phyloP scores from a whole-genome alignment of 2,797 vertebrate species.

The Cossypha niveicapilla region DNA sequence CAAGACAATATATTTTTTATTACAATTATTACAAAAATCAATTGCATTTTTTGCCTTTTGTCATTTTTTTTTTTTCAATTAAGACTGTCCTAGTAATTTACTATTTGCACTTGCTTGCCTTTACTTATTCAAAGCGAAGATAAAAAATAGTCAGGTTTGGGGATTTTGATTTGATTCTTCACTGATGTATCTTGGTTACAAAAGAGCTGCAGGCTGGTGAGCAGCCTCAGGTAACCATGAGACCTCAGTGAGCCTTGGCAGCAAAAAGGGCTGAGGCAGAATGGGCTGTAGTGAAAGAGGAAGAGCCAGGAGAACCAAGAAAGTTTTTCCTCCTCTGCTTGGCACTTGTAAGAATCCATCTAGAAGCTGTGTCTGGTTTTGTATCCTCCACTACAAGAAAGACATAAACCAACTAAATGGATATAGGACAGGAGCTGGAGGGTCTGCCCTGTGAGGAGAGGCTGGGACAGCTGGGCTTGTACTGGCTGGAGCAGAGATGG shows the following conservation, averaged over 20 bases:
- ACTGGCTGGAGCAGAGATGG: neutral
- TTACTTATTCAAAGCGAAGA: neutral
- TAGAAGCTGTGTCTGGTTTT: neutral
- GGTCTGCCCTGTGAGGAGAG: neutral
- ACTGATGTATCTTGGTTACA: neutral
- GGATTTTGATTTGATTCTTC: neutral
- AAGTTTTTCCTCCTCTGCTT: fast-evolving
- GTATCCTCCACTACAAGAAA: neutral
- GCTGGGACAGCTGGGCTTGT: neutral
- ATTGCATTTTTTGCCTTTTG: neutral
- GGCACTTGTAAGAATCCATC: neutral
- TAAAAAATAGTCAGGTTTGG: neutral
- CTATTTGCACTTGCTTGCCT: neutral
- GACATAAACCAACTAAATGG: neutral
- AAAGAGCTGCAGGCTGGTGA: neutral
- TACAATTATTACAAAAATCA: neutral
- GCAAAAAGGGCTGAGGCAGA: neutral
- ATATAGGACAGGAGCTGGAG: neutral
- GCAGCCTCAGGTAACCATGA: neutral
- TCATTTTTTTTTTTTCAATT: neutral
- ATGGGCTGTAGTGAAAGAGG: neutral
- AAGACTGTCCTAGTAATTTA: neutral
- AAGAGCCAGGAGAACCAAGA: neutral
- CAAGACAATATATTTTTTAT: neutral
- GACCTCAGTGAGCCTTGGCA: neutral